phyloP scores from a whole-genome alignment of 2,797 vertebrate genomes.

The Thalassophryne amazonica region DNA sequence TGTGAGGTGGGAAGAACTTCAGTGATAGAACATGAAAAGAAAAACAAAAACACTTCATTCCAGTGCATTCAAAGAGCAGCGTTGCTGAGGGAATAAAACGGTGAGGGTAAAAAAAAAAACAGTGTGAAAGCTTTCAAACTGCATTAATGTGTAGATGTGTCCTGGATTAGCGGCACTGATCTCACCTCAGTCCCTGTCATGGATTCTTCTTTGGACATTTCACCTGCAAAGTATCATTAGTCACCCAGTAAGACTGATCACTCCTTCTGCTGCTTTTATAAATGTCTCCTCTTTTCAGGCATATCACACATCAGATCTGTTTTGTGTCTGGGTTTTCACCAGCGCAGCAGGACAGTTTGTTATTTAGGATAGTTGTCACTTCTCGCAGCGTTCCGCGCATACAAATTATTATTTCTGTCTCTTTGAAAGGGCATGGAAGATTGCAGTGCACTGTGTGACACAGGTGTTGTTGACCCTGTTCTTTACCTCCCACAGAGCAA shows the following conservation, averaged over 20 bases:
- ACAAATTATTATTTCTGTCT: neutral
- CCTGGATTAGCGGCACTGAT: slow-evolving; percentile 62
- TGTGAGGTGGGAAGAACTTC: neutral
- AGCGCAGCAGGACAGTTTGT: neutral
- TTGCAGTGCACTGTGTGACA: neutral
- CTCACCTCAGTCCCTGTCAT: slow-evolving; percentile 47
- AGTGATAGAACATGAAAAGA: no score
- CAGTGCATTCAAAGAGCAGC: slow-evolving; percentile 14
- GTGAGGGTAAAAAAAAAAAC: neutral
- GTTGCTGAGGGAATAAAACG: slow-evolving; percentile 6
- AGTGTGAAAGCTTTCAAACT: slow-evolving; percentile 32
- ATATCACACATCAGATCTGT: neutral
- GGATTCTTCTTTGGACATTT: slow-evolving; percentile 35
- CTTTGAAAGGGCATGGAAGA: neutral
- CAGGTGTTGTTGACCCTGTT: neutral
- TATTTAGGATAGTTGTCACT: neutral
- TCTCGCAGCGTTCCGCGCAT: neutral
- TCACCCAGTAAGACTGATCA: slow-evolving; percentile 11
- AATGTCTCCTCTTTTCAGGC: neutral
- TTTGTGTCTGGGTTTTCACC: neutral
- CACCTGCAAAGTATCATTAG: slow-evolving; percentile 26
- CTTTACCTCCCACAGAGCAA: neutral
- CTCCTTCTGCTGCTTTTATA: neutral
- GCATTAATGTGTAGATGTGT: slow-evolving; percentile 59
- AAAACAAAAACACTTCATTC: no score